These are phyloP conservation scores for Cryptus armator DNA, from an alignment of 2,888 invertebrate species.

Conservation along the genomic window DNA sequence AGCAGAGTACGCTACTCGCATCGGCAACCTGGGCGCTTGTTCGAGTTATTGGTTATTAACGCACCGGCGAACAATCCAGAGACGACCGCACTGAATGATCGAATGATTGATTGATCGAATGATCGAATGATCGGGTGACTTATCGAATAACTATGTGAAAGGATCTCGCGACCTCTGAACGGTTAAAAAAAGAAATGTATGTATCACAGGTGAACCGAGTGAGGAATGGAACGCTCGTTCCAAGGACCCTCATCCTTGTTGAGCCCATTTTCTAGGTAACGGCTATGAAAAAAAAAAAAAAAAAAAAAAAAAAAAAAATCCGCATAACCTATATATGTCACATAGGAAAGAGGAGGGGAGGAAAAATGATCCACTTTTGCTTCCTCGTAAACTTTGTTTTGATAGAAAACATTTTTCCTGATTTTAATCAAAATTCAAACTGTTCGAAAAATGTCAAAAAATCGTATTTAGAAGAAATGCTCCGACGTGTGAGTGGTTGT, in stretches of 20 bases:
- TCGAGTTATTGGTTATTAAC: constrained; percentile 14
- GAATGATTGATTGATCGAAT: constrained; percentile 44
- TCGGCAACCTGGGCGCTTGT: constrained; percentile 24
- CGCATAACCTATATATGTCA: no score
- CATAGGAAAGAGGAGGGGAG: no score
- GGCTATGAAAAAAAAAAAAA: not conserved
- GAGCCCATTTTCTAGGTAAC: not conserved
- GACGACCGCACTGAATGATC: constrained; percentile 1
- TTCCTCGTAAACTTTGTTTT: no score
- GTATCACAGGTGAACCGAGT: constrained; percentile 42
- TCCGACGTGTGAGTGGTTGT: no score
- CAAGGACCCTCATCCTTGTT: constrained; percentile 21
- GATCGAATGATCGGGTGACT: constrained; percentile 47
- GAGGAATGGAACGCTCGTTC: not conserved
- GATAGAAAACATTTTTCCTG: no score
- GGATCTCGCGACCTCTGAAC: constrained; percentile 40
- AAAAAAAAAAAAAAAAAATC: not conserved
- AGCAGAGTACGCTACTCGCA: constrained; percentile 8
- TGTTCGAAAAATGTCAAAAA: no score
- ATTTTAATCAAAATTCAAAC: no score
- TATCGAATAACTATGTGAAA: constrained; percentile 49
- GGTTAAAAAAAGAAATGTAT: not conserved
- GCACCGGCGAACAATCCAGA: constrained; percentile 9
- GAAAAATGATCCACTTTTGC: no score
- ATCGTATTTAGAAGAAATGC: no score